A percentile compares a stretch with the other conserved stretches of the same genome.
These are phyloP conservation scores for Platyura marginata DNA, from an alignment of 1,140 invertebrate species.

Conservation along the genomic window DNA sequence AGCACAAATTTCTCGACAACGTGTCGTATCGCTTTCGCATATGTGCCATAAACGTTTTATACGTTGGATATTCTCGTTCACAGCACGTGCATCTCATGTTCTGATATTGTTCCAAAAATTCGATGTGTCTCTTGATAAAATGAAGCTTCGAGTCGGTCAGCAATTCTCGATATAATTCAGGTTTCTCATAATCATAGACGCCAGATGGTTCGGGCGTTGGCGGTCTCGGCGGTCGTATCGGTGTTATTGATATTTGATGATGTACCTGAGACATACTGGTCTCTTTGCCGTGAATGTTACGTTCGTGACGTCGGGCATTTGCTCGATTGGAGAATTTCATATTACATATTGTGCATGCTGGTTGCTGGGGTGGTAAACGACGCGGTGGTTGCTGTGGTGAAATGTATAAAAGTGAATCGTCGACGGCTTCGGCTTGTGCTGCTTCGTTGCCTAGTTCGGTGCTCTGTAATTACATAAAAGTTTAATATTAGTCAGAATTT, in stretches of 20 bases:
- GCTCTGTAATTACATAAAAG: background rate
- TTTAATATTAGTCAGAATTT: no score
- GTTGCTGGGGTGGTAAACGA: background rate
- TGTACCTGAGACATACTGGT: background rate
- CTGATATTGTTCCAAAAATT: conserved; percentile 23
- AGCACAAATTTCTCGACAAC: conserved; percentile 20
- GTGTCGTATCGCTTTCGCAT: conserved; percentile 22
- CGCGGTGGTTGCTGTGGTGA: background rate
- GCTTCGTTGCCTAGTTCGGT: background rate
- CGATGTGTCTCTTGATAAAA: conserved; percentile 19
- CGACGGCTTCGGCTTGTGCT: background rate
- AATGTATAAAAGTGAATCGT: background rate
- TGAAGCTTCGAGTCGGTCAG: conserved; percentile 18
- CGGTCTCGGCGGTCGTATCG: background rate
- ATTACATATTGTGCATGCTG: conserved; percentile 15
- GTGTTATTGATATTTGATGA: background rate
- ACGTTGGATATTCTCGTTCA: conserved; percentile 17
- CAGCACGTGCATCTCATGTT: conserved; percentile 23
- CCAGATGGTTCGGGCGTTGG: background rate
- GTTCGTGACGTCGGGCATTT: conserved; percentile 22
- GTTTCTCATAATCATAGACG: conserved; percentile 19
- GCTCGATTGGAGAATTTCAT: conserved; percentile 22
- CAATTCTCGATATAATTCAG: conserved; percentile 18
- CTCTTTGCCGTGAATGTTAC: conserved; percentile 17
- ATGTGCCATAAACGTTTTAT: conserved; percentile 25